Percentiles rank a stretch among this genome's conserved stretches.
These are phyloP conservation scores for Anthoptus insignis DNA, from an alignment of 2,888 invertebrate genomes.

Conservation along the genomic window DNA sequence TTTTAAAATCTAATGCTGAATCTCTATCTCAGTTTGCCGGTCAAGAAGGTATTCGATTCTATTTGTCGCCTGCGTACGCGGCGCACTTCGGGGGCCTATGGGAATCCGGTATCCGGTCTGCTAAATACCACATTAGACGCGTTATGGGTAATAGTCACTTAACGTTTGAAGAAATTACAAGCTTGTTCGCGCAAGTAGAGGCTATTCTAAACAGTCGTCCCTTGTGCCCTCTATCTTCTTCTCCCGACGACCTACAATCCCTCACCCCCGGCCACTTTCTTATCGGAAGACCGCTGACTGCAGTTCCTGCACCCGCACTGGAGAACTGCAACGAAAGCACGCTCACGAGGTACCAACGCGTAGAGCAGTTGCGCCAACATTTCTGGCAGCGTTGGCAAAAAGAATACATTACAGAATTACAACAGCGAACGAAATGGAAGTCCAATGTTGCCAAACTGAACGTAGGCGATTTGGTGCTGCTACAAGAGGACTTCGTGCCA, in stretches of 20 bases:
- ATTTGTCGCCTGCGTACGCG: background rate
- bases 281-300: background rate
- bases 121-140: constrained; percentile 15
- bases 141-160: constrained; percentile 24
- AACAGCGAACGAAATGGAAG: background rate
- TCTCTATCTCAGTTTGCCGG: background rate
- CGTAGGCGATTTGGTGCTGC: background rate
- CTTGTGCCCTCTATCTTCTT: background rate
- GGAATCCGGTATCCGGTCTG: background rate
- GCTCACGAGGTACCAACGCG: background rate
- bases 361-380: background rate
- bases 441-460: background rate
- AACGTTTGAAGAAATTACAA: constrained; percentile 23
- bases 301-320: background rate
- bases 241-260: background rate
- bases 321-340: background rate
- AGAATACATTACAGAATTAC: constrained; percentile 1
- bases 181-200: constrained; percentile 18
- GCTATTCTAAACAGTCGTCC: constrained; percentile 20
- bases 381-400: background rate
- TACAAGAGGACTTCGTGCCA: background rate
- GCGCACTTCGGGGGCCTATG: background rate
- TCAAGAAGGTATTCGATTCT: background rate
- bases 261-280: background rate
- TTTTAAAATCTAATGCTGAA: background rate